These are phyloP conservation scores for Girardinichthys multiradiatus DNA, from an alignment of 2,113 vertebrate species.

Conservation along the genomic window DNA sequence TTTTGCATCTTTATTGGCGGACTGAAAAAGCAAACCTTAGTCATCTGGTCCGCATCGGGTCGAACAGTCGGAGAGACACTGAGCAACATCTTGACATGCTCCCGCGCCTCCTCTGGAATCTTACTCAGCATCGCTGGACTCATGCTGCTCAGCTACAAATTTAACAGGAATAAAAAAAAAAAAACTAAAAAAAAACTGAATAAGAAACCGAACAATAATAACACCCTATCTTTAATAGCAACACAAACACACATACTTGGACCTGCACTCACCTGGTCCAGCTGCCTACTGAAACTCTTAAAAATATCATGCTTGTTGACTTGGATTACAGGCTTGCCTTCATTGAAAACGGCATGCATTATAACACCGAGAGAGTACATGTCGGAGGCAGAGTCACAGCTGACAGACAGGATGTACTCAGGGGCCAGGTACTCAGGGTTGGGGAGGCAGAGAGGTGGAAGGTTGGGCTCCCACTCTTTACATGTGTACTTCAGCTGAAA, in stretches of 20 bases:
- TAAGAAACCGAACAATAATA: not conserved
- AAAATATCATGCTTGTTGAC: constrained; percentile 99
- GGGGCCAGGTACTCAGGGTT: constrained; percentile 98
- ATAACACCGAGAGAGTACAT: constrained; percentile 97
- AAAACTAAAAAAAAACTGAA: not conserved
- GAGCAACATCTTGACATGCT: constrained; percentile 94
- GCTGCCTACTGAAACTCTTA: constrained; percentile 97
- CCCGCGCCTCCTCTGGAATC: constrained; percentile 91
- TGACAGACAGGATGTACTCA: constrained; percentile 98
- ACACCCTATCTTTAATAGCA: not conserved
- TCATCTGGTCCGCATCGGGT: constrained; percentile 98
- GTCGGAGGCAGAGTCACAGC: constrained; percentile 96
- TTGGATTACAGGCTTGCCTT: constrained; percentile 96
- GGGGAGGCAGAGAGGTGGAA: constrained; percentile 94
- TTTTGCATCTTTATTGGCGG: not conserved
- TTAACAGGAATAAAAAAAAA: not conserved
- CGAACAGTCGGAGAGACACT: constrained; percentile 93
- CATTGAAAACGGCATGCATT: constrained; percentile 95
- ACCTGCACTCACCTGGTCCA: constrained; percentile 89
- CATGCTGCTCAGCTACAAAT: constrained; percentile 88
- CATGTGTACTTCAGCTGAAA: constrained; percentile 89
- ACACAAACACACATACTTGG: not conserved
- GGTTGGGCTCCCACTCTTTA: constrained; percentile 98
- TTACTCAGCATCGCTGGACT: constrained; percentile 85
- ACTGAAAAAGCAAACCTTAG: constrained; percentile 83